Conservation (phyloP, 2,797 vertebrate genomes). For the Eremophila alpestris region DNA sequence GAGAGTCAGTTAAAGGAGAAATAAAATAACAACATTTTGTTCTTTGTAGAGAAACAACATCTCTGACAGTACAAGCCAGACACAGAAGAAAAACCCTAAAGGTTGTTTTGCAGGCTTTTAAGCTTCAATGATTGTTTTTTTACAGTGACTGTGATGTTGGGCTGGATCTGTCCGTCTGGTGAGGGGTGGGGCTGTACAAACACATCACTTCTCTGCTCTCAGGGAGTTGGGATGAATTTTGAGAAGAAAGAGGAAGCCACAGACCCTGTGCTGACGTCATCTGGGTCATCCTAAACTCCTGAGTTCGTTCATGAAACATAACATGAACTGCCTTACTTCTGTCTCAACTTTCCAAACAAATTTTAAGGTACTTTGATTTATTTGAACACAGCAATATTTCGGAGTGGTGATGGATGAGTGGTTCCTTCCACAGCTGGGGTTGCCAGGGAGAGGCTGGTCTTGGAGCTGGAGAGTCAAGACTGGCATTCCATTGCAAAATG, state of each 20-base stretch:
- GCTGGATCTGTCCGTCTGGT: fast-evolving
- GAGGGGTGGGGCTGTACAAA: not conserved
- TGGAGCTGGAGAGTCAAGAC: not conserved
- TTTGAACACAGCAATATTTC: not conserved
- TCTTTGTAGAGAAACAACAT: not conserved
- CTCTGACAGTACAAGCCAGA: not conserved
- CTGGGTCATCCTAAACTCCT: not conserved
- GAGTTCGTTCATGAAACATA: fast-evolving
- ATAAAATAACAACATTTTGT: not conserved
- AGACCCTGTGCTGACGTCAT: not conserved
- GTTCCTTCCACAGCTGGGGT: not conserved
- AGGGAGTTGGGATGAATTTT: not conserved
- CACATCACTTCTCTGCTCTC: not conserved
- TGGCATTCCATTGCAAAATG: not conserved
- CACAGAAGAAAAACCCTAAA: not conserved
- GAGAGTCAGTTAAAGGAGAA: not conserved
- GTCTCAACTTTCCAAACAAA: not conserved
- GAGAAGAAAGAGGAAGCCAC: not conserved
- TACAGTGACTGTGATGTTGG: not conserved
- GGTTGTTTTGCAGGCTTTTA: not conserved
- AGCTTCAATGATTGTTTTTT: not conserved
- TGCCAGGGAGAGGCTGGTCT: not conserved
- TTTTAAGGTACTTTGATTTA: not conserved
- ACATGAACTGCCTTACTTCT: not conserved
- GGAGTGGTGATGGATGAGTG: not conserved